Evolutionary conservation across 1,140 invertebrate species (phyloP).

Genomic region (Zaprionus inermis): DNA sequence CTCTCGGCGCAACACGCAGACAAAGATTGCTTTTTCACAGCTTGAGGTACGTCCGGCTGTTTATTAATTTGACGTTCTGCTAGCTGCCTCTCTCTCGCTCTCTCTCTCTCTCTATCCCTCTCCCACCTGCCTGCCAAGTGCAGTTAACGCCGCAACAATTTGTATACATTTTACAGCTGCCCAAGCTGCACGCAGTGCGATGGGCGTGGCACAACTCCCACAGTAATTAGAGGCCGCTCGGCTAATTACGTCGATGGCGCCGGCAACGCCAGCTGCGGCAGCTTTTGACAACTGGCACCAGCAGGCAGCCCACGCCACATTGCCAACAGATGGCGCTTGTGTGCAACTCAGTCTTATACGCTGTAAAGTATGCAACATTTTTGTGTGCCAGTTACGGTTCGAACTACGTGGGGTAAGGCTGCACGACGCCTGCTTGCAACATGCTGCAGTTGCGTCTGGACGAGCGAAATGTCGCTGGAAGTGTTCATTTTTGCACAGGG

Average conservation of each 20-base stretch:
- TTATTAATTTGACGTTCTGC: slow-evolving; percentile 80
- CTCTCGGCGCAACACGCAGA: slow-evolving; percentile 51
- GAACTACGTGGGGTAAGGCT: background rate
- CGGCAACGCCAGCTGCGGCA: background rate
- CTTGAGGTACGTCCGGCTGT: slow-evolving; percentile 79
- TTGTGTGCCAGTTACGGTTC: background rate
- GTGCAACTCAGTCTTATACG: slow-evolving; percentile 37
- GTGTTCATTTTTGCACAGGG: slow-evolving; percentile 57
- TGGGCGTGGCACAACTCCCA: slow-evolving; percentile 41
- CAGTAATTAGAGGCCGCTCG: slow-evolving; percentile 33
- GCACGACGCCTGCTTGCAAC: background rate
- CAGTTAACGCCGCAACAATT: slow-evolving; percentile 61
- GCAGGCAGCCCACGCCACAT: too few relatives aligned
- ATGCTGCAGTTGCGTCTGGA: background rate
- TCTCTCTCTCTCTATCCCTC: background rate
- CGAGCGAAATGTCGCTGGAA: slow-evolving; percentile 54
- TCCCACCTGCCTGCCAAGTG: background rate
- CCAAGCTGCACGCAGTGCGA: background rate
- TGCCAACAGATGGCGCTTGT: slow-evolving; percentile 32
- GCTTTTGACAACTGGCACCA: background rate
- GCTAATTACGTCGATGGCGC: slow-evolving; percentile 17
- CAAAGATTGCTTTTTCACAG: slow-evolving; percentile 81
- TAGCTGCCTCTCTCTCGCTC: slow-evolving; percentile 26
- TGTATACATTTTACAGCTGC: slow-evolving; percentile 57
- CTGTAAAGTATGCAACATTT: slow-evolving; percentile 48